A percentile compares a stretch with the other conserved stretches of the same genome.
Conservation (phyloP, 2,797 vertebrate species). For the Ptychobarbus kaznakovi region DNA sequence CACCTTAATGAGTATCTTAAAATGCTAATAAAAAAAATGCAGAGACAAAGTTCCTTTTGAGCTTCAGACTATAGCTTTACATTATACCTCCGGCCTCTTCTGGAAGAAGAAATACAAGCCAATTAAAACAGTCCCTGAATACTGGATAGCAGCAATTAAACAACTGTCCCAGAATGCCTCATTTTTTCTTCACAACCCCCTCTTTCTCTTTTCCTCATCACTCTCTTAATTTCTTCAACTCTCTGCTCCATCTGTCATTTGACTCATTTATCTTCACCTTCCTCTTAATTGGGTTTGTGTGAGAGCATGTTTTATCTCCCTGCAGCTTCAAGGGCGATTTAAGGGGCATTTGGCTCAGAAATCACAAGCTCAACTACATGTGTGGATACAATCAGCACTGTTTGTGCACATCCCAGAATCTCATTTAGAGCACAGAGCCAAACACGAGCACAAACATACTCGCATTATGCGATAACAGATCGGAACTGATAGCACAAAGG, state of each 20-base stretch:
- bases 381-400: slow-evolving; percentile 34
- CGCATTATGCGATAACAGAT: slow-evolving; percentile 30
- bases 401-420: slow-evolving; percentile 13
- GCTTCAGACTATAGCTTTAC: slow-evolving; percentile 21
- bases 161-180: slow-evolving; percentile 15
- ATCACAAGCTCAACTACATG: slow-evolving; percentile 44
- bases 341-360: slow-evolving; percentile 36
- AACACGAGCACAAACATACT: slow-evolving; percentile 11
- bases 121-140: slow-evolving; percentile 63
- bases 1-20: slow-evolving; percentile 40
- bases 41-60: slow-evolving; percentile 29
- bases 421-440: slow-evolving; percentile 6
- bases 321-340: slow-evolving; percentile 35
- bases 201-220: slow-evolving; percentile 18
- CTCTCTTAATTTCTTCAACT: slow-evolving; percentile 37
- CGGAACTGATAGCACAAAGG: slow-evolving; percentile 15
- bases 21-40: slow-evolving; percentile 41
- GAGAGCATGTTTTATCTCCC: slow-evolving; percentile 28
- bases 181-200: not conserved
- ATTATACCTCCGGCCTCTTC: slow-evolving; percentile 40
- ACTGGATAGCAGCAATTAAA: slow-evolving; percentile 51
- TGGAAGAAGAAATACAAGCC: slow-evolving; percentile 56
- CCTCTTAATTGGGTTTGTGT: slow-evolving; percentile 34
- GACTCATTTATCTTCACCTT: slow-evolving; percentile 30
- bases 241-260: slow-evolving; percentile 36